phyloP scores from a whole-genome alignment of 2,888 invertebrate genomes.

The Tridacna gigas region DNA sequence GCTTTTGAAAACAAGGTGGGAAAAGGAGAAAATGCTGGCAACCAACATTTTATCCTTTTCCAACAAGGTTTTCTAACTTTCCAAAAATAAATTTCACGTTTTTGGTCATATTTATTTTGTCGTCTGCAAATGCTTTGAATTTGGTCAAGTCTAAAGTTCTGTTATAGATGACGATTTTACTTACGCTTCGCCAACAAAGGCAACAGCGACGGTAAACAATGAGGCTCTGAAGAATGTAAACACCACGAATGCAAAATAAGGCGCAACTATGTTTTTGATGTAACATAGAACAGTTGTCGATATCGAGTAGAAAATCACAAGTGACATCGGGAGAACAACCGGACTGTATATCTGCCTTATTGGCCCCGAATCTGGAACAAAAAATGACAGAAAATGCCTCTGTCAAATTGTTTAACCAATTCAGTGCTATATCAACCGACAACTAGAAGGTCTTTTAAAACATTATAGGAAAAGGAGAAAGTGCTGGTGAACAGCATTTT shows the following conservation, averaged over 20 bases:
- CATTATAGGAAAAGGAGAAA: too few relatives aligned
- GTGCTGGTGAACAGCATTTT: too few relatives aligned
- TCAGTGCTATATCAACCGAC: too few relatives aligned
- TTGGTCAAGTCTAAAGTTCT: background rate
- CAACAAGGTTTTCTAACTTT: background rate
- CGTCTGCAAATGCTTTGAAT: background rate
- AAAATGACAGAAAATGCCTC: too few relatives aligned
- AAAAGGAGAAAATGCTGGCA: background rate
- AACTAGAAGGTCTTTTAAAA: too few relatives aligned
- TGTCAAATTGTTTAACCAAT: too few relatives aligned
- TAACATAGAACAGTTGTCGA: conserved; percentile 52
- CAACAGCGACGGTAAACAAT: conserved; percentile 60
- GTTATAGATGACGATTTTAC: conserved; percentile 5
- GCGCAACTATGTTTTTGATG: conserved; percentile 42
- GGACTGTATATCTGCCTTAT: conserved; percentile 47
- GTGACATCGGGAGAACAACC: conserved; percentile 57
- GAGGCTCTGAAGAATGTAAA: conserved; percentile 62
- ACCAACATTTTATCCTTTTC: background rate
- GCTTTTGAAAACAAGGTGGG: background rate
- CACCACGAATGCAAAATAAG: conserved; percentile 56
- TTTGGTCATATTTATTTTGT: background rate
- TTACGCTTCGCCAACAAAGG: conserved; percentile 65
- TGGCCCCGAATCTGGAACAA: conserved; percentile 38
- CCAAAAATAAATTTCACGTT: background rate
- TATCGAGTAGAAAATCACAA: conserved; percentile 55